Evolutionary conservation across 2,113 vertebrate genomes (phyloP), one percentile per base, ranked within the genome.

Genomic region (Tretioscincus oriximinensis): DNA sequence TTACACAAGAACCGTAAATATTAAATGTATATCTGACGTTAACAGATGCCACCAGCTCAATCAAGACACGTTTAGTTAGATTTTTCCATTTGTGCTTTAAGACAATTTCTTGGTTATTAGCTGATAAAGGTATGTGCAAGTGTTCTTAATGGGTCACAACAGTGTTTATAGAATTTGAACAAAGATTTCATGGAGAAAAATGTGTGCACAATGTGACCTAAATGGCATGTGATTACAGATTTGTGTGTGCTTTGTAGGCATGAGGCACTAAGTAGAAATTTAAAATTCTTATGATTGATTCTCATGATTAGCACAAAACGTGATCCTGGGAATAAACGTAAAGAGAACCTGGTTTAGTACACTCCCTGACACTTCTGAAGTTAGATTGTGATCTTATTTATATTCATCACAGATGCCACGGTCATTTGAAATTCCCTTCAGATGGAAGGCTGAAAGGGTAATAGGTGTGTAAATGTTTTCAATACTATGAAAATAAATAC

Each of bases 401-500:
- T 78, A 65, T 84, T 91, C 87, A 89, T 86, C 83, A 84, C 88
- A 90, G 89, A 92, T 89, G 90, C 90, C 86, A 60, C 73, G 64
- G 47, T 84, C 73, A 69, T 85, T 86, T 90, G 87, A 88, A n/a
- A 89, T 11, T 73, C 87, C 83, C 89, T 80, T 58, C 54, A 60
- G 1, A 0, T 60, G 35, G 76, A 81, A 1, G 3, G 0, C n/a
- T 77, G 45, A 49, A 83, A 6, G 11, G 22, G 64, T 49, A 83
- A 71, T 26, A 80, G 60, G 60, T 71, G 79, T n/a, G 4, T 0
- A 2, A 78, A 75, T 81, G 0, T 26, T 26, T 41, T 71, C 1
- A 0, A 61, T 0, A 2, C 3, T 31, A 0, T 0, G 22, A 47
- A 73, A 81, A 71, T 0, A 0, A 24, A 4, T 4, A 51, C 71